Percentiles rank a stretch among this genome's conserved stretches.
These are phyloP conservation scores for Manacus vitellinus DNA, from an alignment of 2,113 vertebrate genomes.

Conservation along the genomic window DNA sequence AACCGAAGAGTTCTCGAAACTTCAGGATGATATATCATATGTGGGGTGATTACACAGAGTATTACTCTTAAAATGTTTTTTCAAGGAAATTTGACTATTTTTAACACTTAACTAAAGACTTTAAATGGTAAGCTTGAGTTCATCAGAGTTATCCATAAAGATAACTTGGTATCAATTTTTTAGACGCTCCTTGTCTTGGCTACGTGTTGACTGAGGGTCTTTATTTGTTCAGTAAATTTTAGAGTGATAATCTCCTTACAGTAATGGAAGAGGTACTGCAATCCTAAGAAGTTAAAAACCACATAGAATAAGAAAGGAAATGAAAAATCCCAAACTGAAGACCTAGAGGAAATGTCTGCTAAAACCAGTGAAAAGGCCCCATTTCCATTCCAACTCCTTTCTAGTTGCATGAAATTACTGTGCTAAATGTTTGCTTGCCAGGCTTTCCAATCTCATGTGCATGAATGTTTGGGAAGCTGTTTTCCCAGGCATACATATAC, in stretches of 20 bases:
- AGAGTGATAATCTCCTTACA: neutral
- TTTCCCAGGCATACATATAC: neutral
- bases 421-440: neutral
- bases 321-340: neutral
- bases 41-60: neutral
- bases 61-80: constrained; percentile 4
- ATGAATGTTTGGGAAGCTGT: neutral
- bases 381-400: neutral
- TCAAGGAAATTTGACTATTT: constrained; percentile 38
- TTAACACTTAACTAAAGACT: neutral
- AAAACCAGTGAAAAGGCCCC: neutral
- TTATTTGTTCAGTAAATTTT: neutral
- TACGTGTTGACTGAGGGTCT: neutral
- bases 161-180: neutral
- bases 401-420: neutral
- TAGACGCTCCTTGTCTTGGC: neutral
- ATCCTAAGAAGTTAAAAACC: neutral
- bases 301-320: neutral
- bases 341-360: neutral
- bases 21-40: constrained; percentile 38
- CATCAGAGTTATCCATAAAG: neutral
- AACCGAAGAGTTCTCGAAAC: neutral
- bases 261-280: neutral
- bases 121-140: neutral
- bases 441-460: neutral